Conservation (phyloP, 2,797 vertebrate species). For the Cyprinella venusta region DNA sequence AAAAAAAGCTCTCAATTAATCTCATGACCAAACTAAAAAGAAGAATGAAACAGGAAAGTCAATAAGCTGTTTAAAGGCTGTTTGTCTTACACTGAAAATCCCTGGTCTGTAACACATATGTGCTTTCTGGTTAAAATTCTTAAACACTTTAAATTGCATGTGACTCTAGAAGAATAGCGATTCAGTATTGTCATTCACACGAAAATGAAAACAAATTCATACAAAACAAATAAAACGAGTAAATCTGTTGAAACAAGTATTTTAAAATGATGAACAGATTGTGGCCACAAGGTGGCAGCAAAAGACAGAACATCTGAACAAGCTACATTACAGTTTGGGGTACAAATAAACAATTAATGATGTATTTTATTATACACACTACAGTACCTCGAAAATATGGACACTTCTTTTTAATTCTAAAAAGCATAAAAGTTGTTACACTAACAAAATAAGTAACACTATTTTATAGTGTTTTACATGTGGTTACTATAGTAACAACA, state of each 20-base stretch:
- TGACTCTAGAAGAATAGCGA: not conserved
- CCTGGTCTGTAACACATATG: not conserved
- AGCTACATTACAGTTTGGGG: not conserved
- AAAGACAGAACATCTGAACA: constrained; percentile 32
- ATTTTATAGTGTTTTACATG: not conserved
- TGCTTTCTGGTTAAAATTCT: not conserved
- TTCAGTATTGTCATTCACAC: not conserved
- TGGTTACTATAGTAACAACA: no score
- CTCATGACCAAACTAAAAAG: not conserved
- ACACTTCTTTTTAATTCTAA: not conserved
- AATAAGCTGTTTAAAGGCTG: no score
- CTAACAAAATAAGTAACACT: not conserved
- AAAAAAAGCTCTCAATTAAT: not conserved
- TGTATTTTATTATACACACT: not conserved
- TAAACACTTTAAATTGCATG: not conserved
- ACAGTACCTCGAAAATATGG: not conserved
- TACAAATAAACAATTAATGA: not conserved
- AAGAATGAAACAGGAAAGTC: not conserved
- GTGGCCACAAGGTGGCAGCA: constrained; percentile 71
- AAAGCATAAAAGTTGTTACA: not conserved
- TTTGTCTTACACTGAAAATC: not conserved
- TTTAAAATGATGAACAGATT: not conserved
- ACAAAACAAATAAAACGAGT: not conserved
- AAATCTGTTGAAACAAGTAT: not conserved
- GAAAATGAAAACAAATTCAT: no score